These are phyloP conservation scores for Oppia nitens DNA, from an alignment of 1,140 invertebrate genomes.

Conservation along the genomic window DNA sequence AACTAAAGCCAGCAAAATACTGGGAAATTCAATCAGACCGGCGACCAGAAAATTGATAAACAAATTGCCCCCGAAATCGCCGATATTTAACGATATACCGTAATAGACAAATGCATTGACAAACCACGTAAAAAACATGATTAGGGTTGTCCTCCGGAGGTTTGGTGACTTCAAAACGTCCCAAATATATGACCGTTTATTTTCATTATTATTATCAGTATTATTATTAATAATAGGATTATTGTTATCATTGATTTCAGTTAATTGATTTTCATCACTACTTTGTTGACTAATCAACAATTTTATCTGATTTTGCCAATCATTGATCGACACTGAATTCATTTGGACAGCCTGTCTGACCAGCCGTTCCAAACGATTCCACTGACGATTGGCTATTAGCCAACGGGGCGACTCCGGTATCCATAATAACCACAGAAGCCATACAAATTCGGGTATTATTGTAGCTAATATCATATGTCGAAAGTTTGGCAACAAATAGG, in stretches of 20 bases:
- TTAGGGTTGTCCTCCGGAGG: constrained; percentile 10
- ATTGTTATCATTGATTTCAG: too few relatives aligned
- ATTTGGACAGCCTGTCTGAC: too few relatives aligned
- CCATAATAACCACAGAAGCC: neutral
- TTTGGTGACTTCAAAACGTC: neutral
- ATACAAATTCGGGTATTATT: neutral
- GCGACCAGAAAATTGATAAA: neutral
- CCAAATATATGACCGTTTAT: neutral
- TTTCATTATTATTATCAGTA: too few relatives aligned
- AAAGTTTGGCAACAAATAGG: neutral
- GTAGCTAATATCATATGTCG: neutral
- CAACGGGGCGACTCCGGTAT: neutral
- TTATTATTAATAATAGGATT: too few relatives aligned
- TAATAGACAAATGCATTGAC: neutral
- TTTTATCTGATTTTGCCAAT: neutral
- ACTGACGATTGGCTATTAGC: neutral
- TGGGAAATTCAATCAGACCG: neutral
- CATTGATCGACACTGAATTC: too few relatives aligned
- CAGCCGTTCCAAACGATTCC: too few relatives aligned
- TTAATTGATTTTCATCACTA: too few relatives aligned
- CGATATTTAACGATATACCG: neutral
- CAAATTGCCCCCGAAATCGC: neutral
- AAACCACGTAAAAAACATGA: constrained; percentile 13
- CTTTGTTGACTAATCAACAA: too few relatives aligned
- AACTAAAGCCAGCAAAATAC: neutral